Percentiles rank a stretch among this genome's conserved stretches.
Conservation (phyloP, 2,888 invertebrate species). For the Platypus cylindrus region DNA sequence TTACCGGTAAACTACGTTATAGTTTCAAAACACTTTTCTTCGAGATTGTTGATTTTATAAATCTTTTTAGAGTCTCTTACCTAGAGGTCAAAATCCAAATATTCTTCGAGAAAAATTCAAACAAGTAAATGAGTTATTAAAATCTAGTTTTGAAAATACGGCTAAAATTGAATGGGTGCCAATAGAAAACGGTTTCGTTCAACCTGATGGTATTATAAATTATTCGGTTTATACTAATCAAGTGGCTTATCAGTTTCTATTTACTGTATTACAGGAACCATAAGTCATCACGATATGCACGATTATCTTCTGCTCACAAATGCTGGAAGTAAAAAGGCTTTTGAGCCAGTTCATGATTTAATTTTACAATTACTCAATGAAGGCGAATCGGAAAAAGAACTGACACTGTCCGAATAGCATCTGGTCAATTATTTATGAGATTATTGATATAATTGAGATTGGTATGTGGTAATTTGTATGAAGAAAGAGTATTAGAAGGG, state of each 20-base stretch:
- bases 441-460: too few species aligned
- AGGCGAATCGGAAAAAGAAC: constrained; percentile 60
- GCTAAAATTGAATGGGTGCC: constrained; percentile 64
- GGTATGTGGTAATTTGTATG: too few species aligned
- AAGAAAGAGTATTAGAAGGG: too few species aligned
- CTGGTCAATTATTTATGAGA: background rate
- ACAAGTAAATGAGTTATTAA: constrained; percentile 61
- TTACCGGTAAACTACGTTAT: constrained; percentile 58
- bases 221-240: too few species aligned
- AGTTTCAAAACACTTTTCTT: background rate
- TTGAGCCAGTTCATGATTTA: constrained; percentile 73
- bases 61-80: constrained; percentile 65
- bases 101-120: constrained; percentile 62
- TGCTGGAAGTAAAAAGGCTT: constrained; percentile 74
- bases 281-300: constrained; percentile 83
- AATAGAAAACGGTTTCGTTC: constrained; percentile 68
- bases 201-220: constrained; percentile 55
- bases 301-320: constrained; percentile 83
- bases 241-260: background rate
- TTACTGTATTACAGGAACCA: constrained; percentile 38
- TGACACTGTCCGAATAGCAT: constrained; percentile 55
- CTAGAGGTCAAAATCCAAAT: constrained; percentile 79
- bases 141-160: constrained; percentile 46
- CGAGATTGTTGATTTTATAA: constrained; percentile 1
- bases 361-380: constrained; percentile 64